Evolutionary conservation across 2,797 vertebrate genomes (phyloP).

Genomic region (Sebastes paucispinis): DNA sequence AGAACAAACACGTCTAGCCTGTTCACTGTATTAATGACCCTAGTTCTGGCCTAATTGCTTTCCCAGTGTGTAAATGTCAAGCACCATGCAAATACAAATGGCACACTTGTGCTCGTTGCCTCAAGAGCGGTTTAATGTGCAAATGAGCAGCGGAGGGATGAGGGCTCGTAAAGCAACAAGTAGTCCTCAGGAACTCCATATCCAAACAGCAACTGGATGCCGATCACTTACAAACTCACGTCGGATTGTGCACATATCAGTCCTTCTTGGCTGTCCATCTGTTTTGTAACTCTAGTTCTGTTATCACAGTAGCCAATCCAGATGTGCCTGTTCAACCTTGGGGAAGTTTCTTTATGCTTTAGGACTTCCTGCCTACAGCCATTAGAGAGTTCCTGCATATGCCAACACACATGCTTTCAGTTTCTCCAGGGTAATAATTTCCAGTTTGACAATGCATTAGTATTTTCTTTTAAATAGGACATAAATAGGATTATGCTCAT

Average conservation of each 20-base stretch:
- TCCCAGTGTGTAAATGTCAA: constrained; percentile 78
- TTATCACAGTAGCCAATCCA: background rate
- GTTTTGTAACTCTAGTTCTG: background rate
- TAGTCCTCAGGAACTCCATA: constrained; percentile 33
- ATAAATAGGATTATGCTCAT: rapidly evolving
- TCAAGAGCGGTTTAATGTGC: constrained; percentile 58
- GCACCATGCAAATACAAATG: constrained; percentile 73
- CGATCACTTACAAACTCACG: background rate
- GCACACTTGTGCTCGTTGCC: constrained; percentile 55
- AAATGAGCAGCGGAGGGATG: constrained; percentile 47
- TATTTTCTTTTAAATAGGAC: too few species aligned
- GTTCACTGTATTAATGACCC: constrained; percentile 70
- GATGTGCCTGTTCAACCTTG: background rate
- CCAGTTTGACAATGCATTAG: too few species aligned
- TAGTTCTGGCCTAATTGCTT: constrained; percentile 73
- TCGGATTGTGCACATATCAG: background rate
- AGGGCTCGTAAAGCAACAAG: constrained; percentile 45
- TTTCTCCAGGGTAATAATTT: too few species aligned
- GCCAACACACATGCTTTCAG: too few species aligned
- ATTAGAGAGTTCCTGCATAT: too few species aligned
- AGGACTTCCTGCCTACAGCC: too few species aligned
- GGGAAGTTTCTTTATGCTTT: too few species aligned
- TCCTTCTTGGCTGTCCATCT: background rate
- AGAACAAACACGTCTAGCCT: constrained; percentile 50
- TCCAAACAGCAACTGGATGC: constrained; percentile 35